Percentiles rank a stretch among this genome's conserved stretches.
These are phyloP conservation scores for Oryctes rhinoceros DNA, from an alignment of 1,140 invertebrate genomes.

Conservation along the genomic window DNA sequence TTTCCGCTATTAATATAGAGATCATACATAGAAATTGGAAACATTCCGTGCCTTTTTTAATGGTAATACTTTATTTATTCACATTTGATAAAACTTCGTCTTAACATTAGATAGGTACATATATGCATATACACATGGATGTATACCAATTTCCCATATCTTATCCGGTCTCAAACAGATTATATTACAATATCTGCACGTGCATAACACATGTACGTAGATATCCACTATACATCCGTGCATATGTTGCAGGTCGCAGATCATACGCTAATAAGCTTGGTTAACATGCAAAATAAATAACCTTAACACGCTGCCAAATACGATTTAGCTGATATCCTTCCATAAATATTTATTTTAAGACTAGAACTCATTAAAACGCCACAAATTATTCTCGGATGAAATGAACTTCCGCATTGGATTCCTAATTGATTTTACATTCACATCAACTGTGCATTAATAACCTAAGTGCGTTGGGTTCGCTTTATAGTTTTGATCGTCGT, in stretches of 20 bases:
- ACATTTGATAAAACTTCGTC: too few species aligned
- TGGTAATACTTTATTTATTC: too few species aligned
- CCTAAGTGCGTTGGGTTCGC: background rate
- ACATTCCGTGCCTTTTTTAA: too few species aligned
- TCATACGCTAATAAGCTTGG: background rate
- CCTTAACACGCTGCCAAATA: slow-evolving; percentile 5
- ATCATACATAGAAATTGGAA: too few species aligned
- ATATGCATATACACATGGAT: background rate
- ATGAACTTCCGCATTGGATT: background rate
- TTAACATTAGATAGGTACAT: too few species aligned
- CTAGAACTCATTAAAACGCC: background rate
- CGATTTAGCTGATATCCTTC: background rate
- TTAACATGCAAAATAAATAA: slow-evolving; percentile 21
- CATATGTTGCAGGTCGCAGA: slow-evolving; percentile 7
- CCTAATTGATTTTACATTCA: slow-evolving; percentile 1
- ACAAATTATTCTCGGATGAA: background rate
- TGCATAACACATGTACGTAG: background rate
- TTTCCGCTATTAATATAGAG: too few species aligned
- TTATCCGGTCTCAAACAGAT: background rate
- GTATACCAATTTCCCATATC: background rate
- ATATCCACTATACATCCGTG: background rate
- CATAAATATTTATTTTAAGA: background rate
- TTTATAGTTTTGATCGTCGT: too few species aligned
- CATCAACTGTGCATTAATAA: background rate
- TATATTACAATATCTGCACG: background rate